Conservation (phyloP, 2,888 invertebrate species). For the Athalia rosae region DNA sequence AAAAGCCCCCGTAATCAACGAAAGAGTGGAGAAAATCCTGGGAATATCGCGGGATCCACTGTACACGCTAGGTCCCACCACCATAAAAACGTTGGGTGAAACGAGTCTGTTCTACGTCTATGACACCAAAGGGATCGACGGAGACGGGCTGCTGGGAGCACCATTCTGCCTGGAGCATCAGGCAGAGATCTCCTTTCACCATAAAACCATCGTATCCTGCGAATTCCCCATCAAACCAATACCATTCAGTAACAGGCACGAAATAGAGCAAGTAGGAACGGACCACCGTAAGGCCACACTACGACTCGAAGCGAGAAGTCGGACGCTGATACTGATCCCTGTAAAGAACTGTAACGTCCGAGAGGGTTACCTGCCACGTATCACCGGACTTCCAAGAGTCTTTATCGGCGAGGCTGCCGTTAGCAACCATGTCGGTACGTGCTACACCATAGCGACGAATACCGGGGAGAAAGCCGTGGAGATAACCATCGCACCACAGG, state of each 20-base stretch:
- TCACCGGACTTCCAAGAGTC: not conserved
- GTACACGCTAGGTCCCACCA: constrained; percentile 2
- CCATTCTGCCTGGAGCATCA: not conserved
- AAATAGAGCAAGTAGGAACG: not conserved
- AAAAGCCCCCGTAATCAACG: too few relatives aligned
- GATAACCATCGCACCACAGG: not conserved
- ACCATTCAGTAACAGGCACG: not conserved
- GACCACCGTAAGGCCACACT: not conserved
- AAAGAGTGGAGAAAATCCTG: not conserved
- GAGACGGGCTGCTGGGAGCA: constrained; percentile 1
- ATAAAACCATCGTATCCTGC: constrained; percentile 1
- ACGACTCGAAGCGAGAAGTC: not conserved
- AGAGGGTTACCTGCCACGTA: constrained; percentile 11
- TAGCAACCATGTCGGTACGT: too few relatives aligned
- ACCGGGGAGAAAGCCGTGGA: constrained; percentile 21
- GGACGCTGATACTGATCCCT: not conserved
- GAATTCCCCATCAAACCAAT: constrained; percentile 15
- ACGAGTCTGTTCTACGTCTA: not conserved
- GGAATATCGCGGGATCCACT: not conserved
- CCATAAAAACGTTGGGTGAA: not conserved
- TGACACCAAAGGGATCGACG: not conserved
- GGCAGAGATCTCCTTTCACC: not conserved
- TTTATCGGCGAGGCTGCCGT: too few relatives aligned
- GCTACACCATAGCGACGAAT: constrained; percentile 13
- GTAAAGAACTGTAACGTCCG: not conserved